A percentile compares a stretch with the other conserved stretches of the same genome.
These are phyloP conservation scores for Callitettix versicolor DNA, from an alignment of 1,140 invertebrate species.

Conservation along the genomic window DNA sequence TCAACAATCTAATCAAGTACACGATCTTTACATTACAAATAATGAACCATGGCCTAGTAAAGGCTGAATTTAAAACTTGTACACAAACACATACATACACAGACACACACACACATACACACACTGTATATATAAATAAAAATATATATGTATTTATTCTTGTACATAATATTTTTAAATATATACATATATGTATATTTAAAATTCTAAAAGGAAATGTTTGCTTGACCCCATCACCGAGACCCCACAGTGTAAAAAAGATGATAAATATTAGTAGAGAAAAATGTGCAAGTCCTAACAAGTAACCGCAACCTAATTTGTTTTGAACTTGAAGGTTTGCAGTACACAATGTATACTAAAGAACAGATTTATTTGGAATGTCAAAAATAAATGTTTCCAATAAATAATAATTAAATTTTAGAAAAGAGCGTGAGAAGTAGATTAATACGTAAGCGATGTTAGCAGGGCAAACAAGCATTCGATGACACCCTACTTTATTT, in stretches of 20 bases:
- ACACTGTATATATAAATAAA: too few species aligned
- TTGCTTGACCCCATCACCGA: conserved; percentile 18
- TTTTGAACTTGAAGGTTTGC: neutral
- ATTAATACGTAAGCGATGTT: neutral
- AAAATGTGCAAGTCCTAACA: conserved; percentile 11
- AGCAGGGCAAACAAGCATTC: conserved; percentile 7
- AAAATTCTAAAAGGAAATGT: conserved; percentile 15
- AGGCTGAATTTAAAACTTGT: conserved; percentile 5
- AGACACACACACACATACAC: too few species aligned
- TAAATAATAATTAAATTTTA: neutral
- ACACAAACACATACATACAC: neutral
- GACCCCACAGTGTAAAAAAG: conserved; percentile 18
- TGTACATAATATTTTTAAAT: too few species aligned
- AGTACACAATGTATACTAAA: neutral
- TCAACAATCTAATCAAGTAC: conserved; percentile 14
- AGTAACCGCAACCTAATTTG: conserved; percentile 17
- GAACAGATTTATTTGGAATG: neutral
- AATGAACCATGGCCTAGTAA: conserved; percentile 3
- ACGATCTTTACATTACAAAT: conserved; percentile 12
- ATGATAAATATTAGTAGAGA: conserved; percentile 9
- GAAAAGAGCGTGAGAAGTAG: neutral
- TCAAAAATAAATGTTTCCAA: neutral
- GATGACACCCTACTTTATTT: neutral
- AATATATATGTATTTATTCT: too few species aligned
- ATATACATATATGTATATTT: conserved; percentile 3